Evolutionary conservation across 2,888 invertebrate species (phyloP).

Genomic region (Conomelus anceps): DNA sequence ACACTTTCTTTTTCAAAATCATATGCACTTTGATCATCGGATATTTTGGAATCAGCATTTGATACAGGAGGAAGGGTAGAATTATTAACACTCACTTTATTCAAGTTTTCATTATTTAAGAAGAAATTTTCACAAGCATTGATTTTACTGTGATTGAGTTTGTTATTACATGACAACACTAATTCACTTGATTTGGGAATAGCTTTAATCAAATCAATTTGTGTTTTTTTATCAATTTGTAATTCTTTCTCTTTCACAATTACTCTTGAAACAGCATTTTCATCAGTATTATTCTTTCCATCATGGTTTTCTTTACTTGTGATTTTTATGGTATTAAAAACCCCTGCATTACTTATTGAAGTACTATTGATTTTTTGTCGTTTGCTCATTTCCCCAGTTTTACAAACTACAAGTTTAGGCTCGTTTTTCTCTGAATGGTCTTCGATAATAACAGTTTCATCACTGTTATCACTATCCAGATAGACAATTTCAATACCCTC

Average conservation of each 20-base stretch:
- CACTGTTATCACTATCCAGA: slow-evolving; percentile 49
- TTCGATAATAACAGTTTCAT: slow-evolving; percentile 12
- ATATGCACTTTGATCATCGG: neutral
- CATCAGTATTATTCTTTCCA: neutral
- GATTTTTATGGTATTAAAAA: neutral
- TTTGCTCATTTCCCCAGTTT: neutral
- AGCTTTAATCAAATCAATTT: neutral
- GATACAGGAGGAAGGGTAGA: neutral
- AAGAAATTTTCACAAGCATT: neutral
- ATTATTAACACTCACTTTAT: neutral
- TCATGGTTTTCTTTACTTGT: neutral
- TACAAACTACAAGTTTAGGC: slow-evolving; percentile 19
- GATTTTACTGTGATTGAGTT: neutral
- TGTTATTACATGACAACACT: neutral
- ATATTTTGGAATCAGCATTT: neutral
- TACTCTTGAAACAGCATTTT: neutral
- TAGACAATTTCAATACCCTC: slow-evolving; percentile 60
- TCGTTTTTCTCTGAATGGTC: slow-evolving; percentile 6
- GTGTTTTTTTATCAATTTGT: neutral
- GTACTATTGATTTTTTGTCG: neutral
- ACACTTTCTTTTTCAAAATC: neutral
- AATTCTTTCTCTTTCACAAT: neutral
- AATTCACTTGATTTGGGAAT: neutral
- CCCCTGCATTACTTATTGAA: neutral
- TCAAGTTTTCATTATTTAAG: neutral